A percentile compares a stretch with the other conserved stretches of the same genome.
phyloP scores from a whole-genome alignment of 1,140 invertebrate species.

The Onthophagus taurus region DNA sequence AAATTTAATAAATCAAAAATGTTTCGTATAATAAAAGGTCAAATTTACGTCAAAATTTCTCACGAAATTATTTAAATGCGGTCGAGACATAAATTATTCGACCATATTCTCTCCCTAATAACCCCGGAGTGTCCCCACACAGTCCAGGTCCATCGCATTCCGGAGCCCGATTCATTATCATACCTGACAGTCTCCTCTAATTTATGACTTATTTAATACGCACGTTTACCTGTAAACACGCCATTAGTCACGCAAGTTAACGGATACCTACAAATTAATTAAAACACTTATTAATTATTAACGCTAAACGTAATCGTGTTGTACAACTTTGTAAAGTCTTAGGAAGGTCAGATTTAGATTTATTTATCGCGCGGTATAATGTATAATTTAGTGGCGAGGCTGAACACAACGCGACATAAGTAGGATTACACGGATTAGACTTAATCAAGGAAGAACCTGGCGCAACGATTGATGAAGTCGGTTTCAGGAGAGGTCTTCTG shows the following conservation, averaged over 20 bases:
- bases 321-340: too few relatives aligned
- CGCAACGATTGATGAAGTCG: slow-evolving; percentile 9
- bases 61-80: slow-evolving; percentile 1
- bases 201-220: background rate
- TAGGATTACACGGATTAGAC: slow-evolving; percentile 11
- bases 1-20: too few relatives aligned
- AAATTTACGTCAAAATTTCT: too few relatives aligned
- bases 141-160: background rate
- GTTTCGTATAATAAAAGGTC: too few relatives aligned
- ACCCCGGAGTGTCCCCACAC: background rate
- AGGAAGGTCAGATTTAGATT: too few relatives aligned
- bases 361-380: too few relatives aligned
- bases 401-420: slow-evolving; percentile 1
- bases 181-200: background rate
- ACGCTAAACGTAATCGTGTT: too few relatives aligned
- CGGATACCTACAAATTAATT: too few relatives aligned
- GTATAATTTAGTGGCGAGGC: too few relatives aligned
- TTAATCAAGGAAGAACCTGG: slow-evolving; percentile 7
- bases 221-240: too few relatives aligned
- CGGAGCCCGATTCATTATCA: background rate
- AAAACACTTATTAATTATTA: too few relatives aligned
- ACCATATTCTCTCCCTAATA: background rate
- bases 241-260: too few relatives aligned
- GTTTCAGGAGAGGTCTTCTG: slow-evolving; percentile 7
- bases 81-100: background rate